Conservation (phyloP, 2,888 invertebrate species). For the Thecocarcelia acutangulata region DNA sequence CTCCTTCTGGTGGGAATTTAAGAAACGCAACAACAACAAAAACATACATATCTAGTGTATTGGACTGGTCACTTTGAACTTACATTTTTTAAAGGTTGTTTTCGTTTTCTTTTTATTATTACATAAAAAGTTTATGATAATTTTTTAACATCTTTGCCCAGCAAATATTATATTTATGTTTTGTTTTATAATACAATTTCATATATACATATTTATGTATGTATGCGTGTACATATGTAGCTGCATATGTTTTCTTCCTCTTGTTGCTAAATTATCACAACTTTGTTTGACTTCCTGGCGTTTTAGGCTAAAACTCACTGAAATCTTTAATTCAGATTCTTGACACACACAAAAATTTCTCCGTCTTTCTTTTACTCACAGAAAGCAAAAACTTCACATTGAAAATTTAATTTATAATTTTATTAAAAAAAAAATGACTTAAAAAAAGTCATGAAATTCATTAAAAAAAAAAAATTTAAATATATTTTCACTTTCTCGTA, state of each 20-base stretch:
- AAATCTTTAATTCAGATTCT: constrained; percentile 52
- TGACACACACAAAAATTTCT: constrained; percentile 57
- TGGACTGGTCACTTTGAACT: constrained; percentile 43
- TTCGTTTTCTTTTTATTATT: constrained; percentile 10
- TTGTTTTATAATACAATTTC: not conserved
- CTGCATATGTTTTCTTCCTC: too few species aligned
- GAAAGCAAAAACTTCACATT: constrained; percentile 32
- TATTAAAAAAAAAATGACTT: constrained; percentile 2
- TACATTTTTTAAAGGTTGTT: constrained; percentile 42
- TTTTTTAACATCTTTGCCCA: too few species aligned
- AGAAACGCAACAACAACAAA: not conserved
- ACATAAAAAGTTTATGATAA: too few species aligned
- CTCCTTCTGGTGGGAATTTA: constrained; percentile 32
- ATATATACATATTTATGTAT: too few species aligned
- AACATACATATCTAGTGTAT: too few species aligned
- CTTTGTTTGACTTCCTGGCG: constrained; percentile 6
- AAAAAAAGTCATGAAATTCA: constrained; percentile 5
- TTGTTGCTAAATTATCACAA: not conserved
- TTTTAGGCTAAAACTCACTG: constrained; percentile 26
- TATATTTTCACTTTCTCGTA: constrained; percentile 67
- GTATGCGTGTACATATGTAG: too few species aligned
- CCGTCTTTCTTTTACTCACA: constrained; percentile 43
- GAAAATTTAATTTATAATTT: not conserved
- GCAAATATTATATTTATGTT: not conserved
- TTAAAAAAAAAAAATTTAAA: constrained; percentile 34